phyloP scores from a whole-genome alignment of 2,888 invertebrate species.

The Hedya salicella region DNA sequence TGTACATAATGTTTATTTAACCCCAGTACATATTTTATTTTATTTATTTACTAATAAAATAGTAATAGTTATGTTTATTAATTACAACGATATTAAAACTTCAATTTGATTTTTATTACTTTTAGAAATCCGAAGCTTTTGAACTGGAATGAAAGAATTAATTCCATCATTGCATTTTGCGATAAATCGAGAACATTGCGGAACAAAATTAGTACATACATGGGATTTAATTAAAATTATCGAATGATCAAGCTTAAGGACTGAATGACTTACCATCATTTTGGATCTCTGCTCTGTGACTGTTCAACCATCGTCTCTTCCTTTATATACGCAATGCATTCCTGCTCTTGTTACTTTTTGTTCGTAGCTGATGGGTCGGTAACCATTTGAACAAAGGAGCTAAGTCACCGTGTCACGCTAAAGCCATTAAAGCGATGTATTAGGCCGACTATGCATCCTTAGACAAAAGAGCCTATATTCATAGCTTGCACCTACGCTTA shows the following conservation, averaged over 20 bases:
- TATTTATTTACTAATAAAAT: too few relatives aligned
- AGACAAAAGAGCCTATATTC: conserved; percentile 12
- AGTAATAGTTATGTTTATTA: too few relatives aligned
- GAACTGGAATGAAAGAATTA: too few relatives aligned
- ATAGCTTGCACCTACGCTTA: too few relatives aligned
- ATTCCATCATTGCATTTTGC: too few relatives aligned
- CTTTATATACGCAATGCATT: conserved; percentile 50
- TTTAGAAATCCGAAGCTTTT: too few relatives aligned
- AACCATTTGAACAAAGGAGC: conserved; percentile 43
- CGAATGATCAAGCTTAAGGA: background rate
- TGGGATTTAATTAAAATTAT: background rate
- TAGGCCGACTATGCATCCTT: conserved; percentile 5
- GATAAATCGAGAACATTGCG: too few relatives aligned
- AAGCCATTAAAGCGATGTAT: conserved; percentile 43
- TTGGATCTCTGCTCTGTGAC: conserved; percentile 33
- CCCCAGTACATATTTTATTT: too few relatives aligned
- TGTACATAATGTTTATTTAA: too few relatives aligned
- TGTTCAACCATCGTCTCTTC: conserved; percentile 1
- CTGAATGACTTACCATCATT: conserved; percentile 43
- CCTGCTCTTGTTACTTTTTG: conserved; percentile 47
- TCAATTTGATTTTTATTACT: too few relatives aligned
- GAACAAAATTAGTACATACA: background rate
- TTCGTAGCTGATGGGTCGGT: conserved; percentile 25
- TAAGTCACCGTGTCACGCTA: conserved; percentile 45
- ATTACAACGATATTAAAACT: too few relatives aligned